Conservation (phyloP, 2,113 vertebrate genomes). For the Brienomyrus longianalis region DNA sequence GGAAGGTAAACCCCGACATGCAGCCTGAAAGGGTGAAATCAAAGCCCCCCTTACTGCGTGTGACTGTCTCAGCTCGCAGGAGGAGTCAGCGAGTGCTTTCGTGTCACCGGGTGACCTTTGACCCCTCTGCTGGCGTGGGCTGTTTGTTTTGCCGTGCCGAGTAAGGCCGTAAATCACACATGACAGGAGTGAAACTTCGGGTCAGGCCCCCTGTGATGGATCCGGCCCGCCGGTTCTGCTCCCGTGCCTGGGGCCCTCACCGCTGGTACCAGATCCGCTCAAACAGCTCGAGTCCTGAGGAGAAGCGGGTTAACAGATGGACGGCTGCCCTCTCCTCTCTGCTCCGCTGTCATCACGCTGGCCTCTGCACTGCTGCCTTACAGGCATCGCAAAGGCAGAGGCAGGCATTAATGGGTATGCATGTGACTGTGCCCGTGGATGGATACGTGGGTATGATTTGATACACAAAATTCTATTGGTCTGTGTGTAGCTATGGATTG, state of each 20-base stretch:
- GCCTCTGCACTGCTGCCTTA: conserved; percentile 28
- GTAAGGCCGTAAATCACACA: neutral
- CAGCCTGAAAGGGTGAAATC: conserved; percentile 39
- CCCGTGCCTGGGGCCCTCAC: neutral
- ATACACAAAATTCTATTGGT: neutral
- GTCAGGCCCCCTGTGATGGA: neutral
- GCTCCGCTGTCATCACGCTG: conserved; percentile 28
- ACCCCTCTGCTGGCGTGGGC: neutral
- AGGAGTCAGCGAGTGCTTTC: neutral
- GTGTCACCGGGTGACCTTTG: neutral
- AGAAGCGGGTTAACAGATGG: conserved; percentile 30
- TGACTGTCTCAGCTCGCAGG: neutral
- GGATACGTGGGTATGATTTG: neutral
- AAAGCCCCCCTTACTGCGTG: neutral
- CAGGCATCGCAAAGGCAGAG: conserved; percentile 1
- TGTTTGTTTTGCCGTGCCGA: neutral
- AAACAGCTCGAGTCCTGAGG: conserved; percentile 23
- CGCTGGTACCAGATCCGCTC: neutral
- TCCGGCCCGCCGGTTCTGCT: neutral
- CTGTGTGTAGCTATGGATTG: neutral
- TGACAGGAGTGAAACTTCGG: neutral
- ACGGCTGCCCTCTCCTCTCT: conserved; percentile 20
- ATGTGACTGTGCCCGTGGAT: neutral
- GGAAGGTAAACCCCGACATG: conserved; percentile 25
- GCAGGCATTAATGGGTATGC: neutral